Conservation (phyloP, 2,888 invertebrate species). For the Incurvaria masculella region DNA sequence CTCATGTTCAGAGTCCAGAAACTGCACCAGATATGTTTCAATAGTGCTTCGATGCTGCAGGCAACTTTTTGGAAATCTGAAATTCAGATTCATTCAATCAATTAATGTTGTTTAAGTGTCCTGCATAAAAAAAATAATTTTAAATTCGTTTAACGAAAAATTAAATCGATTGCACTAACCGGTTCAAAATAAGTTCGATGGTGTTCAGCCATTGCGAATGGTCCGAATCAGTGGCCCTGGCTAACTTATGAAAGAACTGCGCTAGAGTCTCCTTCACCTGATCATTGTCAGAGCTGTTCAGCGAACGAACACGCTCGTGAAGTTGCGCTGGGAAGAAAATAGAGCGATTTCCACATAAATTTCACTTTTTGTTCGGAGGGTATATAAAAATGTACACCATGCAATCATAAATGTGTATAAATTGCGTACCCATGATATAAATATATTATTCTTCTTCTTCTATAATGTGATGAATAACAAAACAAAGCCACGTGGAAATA, state of each 20-base stretch:
- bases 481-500: no score
- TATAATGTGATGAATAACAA: no score
- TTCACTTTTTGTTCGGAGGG: no score
- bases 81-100: background rate
- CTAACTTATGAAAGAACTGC: conserved; percentile 31
- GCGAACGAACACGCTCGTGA: conserved; percentile 32
- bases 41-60: conserved; percentile 32
- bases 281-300: conserved; percentile 39
- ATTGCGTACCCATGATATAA: no score
- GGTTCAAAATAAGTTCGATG: conserved; percentile 33
- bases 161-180: conserved; percentile 24
- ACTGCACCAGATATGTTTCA: conserved; percentile 30
- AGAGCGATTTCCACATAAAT: no score
- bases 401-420: no score
- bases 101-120: no score
- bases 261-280: conserved; percentile 35
- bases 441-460: no score
- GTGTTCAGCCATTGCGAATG: conserved; percentile 29
- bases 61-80: conserved; percentile 42
- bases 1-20: conserved; percentile 29
- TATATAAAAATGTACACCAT: no score
- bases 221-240: conserved; percentile 26
- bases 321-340: conserved; percentile 37
- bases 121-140: no score
- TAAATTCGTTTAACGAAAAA: no score